Base-by-base conservation (phyloP, 2,797 vertebrate species). In the Protonibea diacanthus region DNA sequence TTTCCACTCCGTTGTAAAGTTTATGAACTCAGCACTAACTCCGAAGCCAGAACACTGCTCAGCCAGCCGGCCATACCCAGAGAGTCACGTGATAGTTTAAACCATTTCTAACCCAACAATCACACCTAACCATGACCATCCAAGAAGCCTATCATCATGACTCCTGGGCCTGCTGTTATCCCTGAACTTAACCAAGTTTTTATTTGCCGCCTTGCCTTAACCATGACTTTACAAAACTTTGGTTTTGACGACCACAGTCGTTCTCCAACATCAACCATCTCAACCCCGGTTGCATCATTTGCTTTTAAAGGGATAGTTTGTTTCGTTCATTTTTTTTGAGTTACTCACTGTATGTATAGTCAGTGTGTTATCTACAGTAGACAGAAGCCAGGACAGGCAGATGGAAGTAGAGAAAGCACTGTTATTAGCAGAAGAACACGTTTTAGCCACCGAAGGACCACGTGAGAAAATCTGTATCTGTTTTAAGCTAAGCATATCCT, bases 51-150 rank as follows among this genome's bases (percentile, higher is more conserved):
- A 21, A 59, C 58, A n/a, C 1, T 33, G 45, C 63, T 45, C 10
- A 20, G 47, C 21, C 59, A 61, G 38, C 29, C 61, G 42, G 18
- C n/a, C 13, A 27, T 77, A 49, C 21, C 6, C 14, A 9, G 21
- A 72, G 25, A 27, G 21, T 53, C 61, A 62, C 52, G 20, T 47
- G 70, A 44, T 33, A 58, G 14, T 61, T 74, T 67, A 29, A 75
- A 79, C 29, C 47, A 29, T 25, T 64, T 67, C 38, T 10, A 47
- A 62, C 48, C 60, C 48, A 48, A 74, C 45, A 71, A 58, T 58
- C 59, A 64, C 62, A 53, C 20, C 5, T 62, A 52, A 58, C 8
- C 58, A 47, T 47, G 44, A 66, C 29, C 47, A 45, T 27, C 33
- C 55, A 38, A 17, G 10, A 11, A 62, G 33, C 25, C 33, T 61